These are phyloP conservation scores for Drosophila aldrichi DNA, from an alignment of 2,888 invertebrate species.

Conservation along the genomic window DNA sequence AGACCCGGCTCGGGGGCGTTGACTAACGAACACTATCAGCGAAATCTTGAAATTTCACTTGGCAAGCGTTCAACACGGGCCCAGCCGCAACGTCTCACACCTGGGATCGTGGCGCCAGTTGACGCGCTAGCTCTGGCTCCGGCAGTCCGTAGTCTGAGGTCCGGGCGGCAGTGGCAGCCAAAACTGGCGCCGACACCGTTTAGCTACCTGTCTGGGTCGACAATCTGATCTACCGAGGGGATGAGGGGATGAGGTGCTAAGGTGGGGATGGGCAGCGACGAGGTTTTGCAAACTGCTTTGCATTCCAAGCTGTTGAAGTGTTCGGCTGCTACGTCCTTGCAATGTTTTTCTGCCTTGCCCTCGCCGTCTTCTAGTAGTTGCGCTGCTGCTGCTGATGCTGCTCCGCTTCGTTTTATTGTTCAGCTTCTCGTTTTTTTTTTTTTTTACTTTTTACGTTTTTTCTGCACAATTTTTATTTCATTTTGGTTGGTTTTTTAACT, in stretches of 20 bases:
- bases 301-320: conserved; percentile 68
- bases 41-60: conserved; percentile 74
- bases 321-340: conserved; percentile 19
- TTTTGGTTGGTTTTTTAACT: conserved; percentile 64
- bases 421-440: conserved; percentile 26
- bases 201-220: conserved; percentile 51
- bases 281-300: conserved; percentile 63
- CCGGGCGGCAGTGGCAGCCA: conserved; percentile 11
- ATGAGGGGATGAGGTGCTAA: no score
- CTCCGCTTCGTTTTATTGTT: conserved; percentile 3
- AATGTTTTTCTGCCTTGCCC: conserved; percentile 35
- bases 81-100: conserved; percentile 7
- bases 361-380: conserved; percentile 13
- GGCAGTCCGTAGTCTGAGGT: neutral
- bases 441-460: neutral
- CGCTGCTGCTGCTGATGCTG: conserved; percentile 6
- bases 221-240: conserved; percentile 17
- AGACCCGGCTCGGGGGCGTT: conserved; percentile 32
- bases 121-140: conserved; percentile 34
- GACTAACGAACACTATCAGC: conserved; percentile 68
- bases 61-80: conserved; percentile 64
- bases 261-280: neutral
- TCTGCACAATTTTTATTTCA: conserved; percentile 55
- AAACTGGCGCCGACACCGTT: conserved; percentile 50
- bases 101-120: conserved; percentile 29